These are phyloP conservation scores for Styela clava DNA, from an alignment of 23 tunicate species.

Conservation along the genomic window DNA sequence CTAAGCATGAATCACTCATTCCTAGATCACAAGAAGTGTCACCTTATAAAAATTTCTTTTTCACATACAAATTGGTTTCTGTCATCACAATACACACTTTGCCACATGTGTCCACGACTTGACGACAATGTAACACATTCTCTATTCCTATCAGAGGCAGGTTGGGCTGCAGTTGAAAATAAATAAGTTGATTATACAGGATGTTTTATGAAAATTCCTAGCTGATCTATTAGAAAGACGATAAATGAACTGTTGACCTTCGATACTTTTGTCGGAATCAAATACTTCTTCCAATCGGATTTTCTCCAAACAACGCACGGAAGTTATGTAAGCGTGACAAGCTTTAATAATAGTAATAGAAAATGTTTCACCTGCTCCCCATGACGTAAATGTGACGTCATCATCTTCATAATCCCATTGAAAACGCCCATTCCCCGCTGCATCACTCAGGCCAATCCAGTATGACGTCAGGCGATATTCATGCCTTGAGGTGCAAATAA, in stretches of 20 bases:
- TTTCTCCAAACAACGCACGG: too few species aligned
- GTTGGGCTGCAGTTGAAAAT: too few species aligned
- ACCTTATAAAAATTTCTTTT: neutral
- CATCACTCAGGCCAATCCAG: constrained; percentile 10
- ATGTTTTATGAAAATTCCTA: too few species aligned
- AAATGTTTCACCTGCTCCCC: constrained; percentile 7
- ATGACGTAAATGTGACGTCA: neutral
- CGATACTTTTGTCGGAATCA: too few species aligned
- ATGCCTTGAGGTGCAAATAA: neutral
- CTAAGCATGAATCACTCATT: too few species aligned
- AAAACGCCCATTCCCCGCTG: neutral
- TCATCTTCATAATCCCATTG: constrained; percentile 7
- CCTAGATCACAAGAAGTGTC: too few species aligned
- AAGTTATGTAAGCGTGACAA: too few species aligned
- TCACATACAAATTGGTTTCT: neutral
- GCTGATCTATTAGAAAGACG: too few species aligned
- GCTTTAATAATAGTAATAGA: too few species aligned
- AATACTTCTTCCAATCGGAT: too few species aligned
- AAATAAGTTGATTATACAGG: too few species aligned
- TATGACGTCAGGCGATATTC: constrained; percentile 9
- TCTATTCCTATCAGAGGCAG: neutral
- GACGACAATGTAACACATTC: neutral
- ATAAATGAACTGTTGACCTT: too few species aligned
- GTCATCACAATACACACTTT: neutral
- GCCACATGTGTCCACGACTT: neutral